phyloP scores from a whole-genome alignment of 2,113 vertebrate species.

The Cebus imitator region DNA sequence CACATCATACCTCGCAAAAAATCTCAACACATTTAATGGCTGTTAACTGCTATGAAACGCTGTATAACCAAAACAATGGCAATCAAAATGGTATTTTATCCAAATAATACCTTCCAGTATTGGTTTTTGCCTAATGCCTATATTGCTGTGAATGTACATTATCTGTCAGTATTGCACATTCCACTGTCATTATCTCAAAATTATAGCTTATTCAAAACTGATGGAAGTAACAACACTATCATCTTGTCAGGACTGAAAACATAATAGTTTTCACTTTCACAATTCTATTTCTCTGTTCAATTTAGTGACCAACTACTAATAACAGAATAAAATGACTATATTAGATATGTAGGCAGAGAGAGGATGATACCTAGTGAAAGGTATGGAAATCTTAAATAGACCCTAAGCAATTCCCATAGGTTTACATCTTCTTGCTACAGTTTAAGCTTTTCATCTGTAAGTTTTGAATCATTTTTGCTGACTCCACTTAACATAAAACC shows the following conservation, averaged over 20 bases:
- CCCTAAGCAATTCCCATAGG: slow-evolving; percentile 72
- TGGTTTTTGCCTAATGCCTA: slow-evolving; percentile 86
- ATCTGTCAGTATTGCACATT: slow-evolving; percentile 80
- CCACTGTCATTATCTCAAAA: slow-evolving; percentile 89
- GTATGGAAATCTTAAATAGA: slow-evolving; percentile 75
- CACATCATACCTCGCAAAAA: slow-evolving; percentile 67
- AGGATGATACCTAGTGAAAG: slow-evolving; percentile 76
- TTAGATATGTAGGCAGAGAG: slow-evolving; percentile 80
- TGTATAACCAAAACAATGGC: slow-evolving; percentile 77
- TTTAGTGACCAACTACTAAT: slow-evolving; percentile 88
- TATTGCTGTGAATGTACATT: slow-evolving; percentile 86
- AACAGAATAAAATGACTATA: slow-evolving; percentile 85
- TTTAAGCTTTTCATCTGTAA: slow-evolving; percentile 77
- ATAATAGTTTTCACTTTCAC: slow-evolving; percentile 89
- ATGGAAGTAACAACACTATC: slow-evolving; percentile 88
- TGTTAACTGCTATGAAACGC: slow-evolving; percentile 79
- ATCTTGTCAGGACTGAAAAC: slow-evolving; percentile 88
- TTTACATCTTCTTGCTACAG: slow-evolving; percentile 73
- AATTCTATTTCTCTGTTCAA: slow-evolving; percentile 87
- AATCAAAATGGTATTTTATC: slow-evolving; percentile 82
- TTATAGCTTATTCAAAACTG: slow-evolving; percentile 86
- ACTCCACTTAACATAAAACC: slow-evolving; percentile 74
- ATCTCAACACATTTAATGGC: slow-evolving; percentile 70
- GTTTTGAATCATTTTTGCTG: slow-evolving; percentile 80
- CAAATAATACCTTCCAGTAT: slow-evolving; percentile 82